Percentiles rank a stretch among this genome's conserved stretches.
These are phyloP conservation scores for Acronicta psi DNA, from an alignment of 2,888 invertebrate genomes.

Conservation along the genomic window DNA sequence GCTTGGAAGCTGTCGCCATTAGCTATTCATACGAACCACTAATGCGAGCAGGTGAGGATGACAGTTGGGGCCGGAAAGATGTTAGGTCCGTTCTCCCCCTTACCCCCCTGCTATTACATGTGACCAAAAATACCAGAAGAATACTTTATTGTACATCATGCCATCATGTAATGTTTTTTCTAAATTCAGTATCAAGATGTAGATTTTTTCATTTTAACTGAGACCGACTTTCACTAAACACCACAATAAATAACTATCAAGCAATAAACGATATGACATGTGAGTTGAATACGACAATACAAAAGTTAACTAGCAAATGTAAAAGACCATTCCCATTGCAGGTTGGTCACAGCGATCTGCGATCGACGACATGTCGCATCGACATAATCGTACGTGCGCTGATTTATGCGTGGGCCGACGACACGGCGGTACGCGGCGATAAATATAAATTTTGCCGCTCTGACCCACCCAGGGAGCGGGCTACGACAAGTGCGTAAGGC, in stretches of 20 bases:
- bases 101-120: too few species aligned
- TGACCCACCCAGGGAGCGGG: conserved; percentile 78
- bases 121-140: too few species aligned
- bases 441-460: conserved; percentile 79
- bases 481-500: conserved; percentile 72
- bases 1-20: too few species aligned
- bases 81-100: too few species aligned
- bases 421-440: conserved; percentile 75
- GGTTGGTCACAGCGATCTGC: conserved; percentile 54
- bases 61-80: too few species aligned
- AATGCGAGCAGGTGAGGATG: too few species aligned
- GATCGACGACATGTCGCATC: conserved; percentile 65
- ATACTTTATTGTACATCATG: too few species aligned
- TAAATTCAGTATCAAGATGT: too few species aligned
- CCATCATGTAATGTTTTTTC: too few species aligned
- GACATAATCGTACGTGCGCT: conserved; percentile 68
- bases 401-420: conserved; percentile 78
- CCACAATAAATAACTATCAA: conserved; percentile 3
- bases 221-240: too few species aligned
- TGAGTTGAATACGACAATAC: conserved; percentile 29
- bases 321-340: conserved; percentile 62
- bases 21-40: too few species aligned
- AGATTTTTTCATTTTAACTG: too few species aligned
- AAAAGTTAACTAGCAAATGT: conserved; percentile 51
- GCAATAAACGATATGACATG: conserved; percentile 19